Evolutionary conservation across 2,113 vertebrate genomes (phyloP), one percentile per base, ranked within the genome.

Genomic region (Salvelinus fontinalis): DNA sequence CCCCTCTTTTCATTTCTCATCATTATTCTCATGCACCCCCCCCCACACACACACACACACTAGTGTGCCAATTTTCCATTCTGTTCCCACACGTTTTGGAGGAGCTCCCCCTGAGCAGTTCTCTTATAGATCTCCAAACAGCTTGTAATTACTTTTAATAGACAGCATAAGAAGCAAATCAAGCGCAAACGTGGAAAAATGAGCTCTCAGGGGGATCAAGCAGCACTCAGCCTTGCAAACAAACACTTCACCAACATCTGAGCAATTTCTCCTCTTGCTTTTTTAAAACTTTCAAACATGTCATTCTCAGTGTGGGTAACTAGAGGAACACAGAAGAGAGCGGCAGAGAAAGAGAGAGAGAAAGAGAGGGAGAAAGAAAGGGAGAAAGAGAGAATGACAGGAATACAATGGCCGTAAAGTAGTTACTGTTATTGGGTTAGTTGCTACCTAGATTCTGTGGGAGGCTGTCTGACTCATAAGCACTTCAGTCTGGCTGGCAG

Each of bases 61-160:
- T 79, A 70, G 75, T 78, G 71, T 81, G 83, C 67, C 82, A 76
- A 80, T 85, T 84, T 79, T 77, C 81, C 82, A 82, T 88, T 81
- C 64, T 78, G 84, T 85, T 87, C 84, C 83, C 79, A 75, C 86
- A 83, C 83, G 81, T 87, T 89, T 85, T 73, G 75, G 82, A 81
- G 81, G 26, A 74, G 70, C 67, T 71, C 77, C 79, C 80, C 77
- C 81, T 70, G 81, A 84, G 82, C 67, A 71, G 78, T 71, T 83
- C 84, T 81, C 84, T 81, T 86, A 93, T 94, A 93, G 92, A 90
- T 92, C 92, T 92, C 92, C 91, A 94, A 94, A 94, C 94, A 94
- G 93, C 94, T 94, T 93, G 92, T 94, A 94, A 94, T 94, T 93
- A 94, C 93, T 92, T 91, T 90, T 94, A 92, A 94, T 94, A 93